Conservation (phyloP, 2,113 vertebrate species). For the Cyprinodon brontotheroides region DNA sequence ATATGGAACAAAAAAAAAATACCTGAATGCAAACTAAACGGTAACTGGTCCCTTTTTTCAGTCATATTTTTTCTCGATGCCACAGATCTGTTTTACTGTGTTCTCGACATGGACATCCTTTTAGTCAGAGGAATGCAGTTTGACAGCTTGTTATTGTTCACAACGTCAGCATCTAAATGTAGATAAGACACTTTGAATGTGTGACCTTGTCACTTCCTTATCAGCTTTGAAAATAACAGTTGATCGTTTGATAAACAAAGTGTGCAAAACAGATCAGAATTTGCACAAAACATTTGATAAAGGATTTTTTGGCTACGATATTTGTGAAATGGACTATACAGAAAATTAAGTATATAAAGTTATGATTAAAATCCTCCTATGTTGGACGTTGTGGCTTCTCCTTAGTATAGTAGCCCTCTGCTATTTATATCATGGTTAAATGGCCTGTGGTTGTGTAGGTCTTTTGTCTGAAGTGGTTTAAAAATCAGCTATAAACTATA, state of each 20-base stretch:
- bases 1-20: not conserved
- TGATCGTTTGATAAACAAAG: not conserved
- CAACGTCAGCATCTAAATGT: not conserved
- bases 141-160: not conserved
- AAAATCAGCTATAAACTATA: too few relatives aligned
- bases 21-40: not conserved
- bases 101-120: not conserved
- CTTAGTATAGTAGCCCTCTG: too few relatives aligned
- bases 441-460: too few relatives aligned
- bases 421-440: too few relatives aligned
- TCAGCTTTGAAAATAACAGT: not conserved
- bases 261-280: not conserved
- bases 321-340: not conserved
- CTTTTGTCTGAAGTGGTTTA: too few relatives aligned
- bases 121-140: not conserved
- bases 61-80: not conserved
- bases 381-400: too few relatives aligned
- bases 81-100: too few relatives aligned
- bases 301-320: too few relatives aligned
- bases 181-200: not conserved
- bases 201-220: not conserved
- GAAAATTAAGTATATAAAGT: not conserved
- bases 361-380: not conserved
- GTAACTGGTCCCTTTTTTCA: not conserved
- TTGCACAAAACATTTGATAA: not conserved